These are phyloP conservation scores for Willowsia nigromaculata DNA, from an alignment of 2,888 invertebrate genomes.

Conservation along the genomic window DNA sequence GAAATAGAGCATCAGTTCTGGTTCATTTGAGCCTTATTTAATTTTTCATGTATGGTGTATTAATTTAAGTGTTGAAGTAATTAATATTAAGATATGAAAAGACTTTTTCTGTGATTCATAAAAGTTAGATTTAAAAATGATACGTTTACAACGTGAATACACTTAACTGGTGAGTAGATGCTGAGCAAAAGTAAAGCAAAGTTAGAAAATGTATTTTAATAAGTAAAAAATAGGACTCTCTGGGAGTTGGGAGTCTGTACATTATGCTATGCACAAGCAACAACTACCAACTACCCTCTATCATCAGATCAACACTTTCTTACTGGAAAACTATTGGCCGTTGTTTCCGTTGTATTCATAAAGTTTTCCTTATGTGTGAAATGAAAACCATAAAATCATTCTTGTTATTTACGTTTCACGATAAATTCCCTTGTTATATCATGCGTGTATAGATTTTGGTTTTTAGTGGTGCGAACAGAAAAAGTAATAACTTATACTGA, in stretches of 20 bases:
- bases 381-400: not conserved
- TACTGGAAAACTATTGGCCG: not conserved
- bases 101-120: slow-evolving; percentile 70
- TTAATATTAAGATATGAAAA: slow-evolving; percentile 59
- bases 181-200: not conserved
- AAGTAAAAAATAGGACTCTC: not conserved
- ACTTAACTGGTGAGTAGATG: slow-evolving; percentile 12
- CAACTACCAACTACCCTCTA: not conserved
- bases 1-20: not conserved
- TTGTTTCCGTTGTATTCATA: not conserved
- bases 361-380: not conserved
- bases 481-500: slow-evolving; percentile 42
- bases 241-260: not conserved
- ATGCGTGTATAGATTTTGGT: slow-evolving; percentile 20
- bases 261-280: not conserved
- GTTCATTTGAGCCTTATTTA: not conserved
- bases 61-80: not conserved
- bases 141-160: not conserved
- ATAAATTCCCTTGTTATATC: no score
- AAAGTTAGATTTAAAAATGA: not conserved
- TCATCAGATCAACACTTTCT: not conserved
- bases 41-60: not conserved
- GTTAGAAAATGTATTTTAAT: slow-evolving; percentile 3
- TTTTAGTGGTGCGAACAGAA: slow-evolving; percentile 54
- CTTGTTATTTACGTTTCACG: not conserved